Conservation (phyloP, 1,140 invertebrate genomes). For the Mamestra configurata region DNA sequence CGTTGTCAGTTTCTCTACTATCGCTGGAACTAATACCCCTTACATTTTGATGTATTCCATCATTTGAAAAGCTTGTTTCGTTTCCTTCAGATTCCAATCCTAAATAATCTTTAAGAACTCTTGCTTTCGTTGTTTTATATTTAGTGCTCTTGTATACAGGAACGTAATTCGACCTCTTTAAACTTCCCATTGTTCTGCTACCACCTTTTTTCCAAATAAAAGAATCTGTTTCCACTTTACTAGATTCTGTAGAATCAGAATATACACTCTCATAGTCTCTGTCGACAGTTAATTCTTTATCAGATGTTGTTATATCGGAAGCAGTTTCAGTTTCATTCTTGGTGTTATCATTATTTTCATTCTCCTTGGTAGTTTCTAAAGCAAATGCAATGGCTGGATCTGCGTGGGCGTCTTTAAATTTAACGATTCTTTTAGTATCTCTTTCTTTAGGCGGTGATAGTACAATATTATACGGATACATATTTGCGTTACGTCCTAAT, state of each 20-base stretch:
- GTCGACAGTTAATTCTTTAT: conserved; percentile 7
- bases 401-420: conserved; percentile 68
- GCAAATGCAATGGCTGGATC: conserved; percentile 40
- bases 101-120: conserved; percentile 64
- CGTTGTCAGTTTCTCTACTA: conserved; percentile 51
- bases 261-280: conserved; percentile 39
- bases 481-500: conserved; percentile 72
- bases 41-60: conserved; percentile 21
- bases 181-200: conserved; percentile 46
- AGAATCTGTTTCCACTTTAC: conserved; percentile 65
- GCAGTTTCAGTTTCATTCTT: conserved; percentile 8
- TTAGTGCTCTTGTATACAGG: conserved; percentile 63
- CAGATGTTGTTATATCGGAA: conserved; percentile 34
- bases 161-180: conserved; percentile 55
- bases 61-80: conserved; percentile 30
- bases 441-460: conserved; percentile 72
- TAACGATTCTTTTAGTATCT: conserved; percentile 69
- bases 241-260: conserved; percentile 66
- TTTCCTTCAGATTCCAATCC: conserved; percentile 54
- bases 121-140: conserved; percentile 60
- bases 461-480: conserved; percentile 80
- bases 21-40: conserved; percentile 58
- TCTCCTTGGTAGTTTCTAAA: conserved; percentile 49
- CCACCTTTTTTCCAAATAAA: conserved; percentile 66
- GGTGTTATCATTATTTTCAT: conserved; percentile 49